phyloP scores from a whole-genome alignment of 1,140 invertebrate genomes.

The Phymastichus coffea region DNA sequence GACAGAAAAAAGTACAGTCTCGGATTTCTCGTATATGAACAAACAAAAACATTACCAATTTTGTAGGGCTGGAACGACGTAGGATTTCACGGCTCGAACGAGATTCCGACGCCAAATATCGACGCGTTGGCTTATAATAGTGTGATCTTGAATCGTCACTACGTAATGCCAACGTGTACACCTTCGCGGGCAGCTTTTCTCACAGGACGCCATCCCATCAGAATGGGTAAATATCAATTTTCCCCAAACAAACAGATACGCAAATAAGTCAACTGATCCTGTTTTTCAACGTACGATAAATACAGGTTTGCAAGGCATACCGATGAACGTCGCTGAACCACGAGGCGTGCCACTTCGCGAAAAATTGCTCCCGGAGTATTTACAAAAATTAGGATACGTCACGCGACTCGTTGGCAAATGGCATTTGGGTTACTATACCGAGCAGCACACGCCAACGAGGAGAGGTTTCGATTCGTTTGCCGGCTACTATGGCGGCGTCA shows the following conservation, averaged over 20 bases:
- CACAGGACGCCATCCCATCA: conserved; percentile 68
- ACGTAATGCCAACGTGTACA: conserved; percentile 63
- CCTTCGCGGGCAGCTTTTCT: conserved; percentile 67
- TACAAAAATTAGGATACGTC: conserved; percentile 57
- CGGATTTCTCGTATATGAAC: no score
- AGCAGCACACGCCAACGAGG: conserved; percentile 49
- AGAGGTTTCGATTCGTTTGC: conserved; percentile 57
- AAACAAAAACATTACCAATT: no score
- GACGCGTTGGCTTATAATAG: conserved; percentile 65
- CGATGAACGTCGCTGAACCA: conserved; percentile 40
- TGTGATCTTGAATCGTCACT: conserved; percentile 65
- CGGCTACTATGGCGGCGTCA: conserved; percentile 54
- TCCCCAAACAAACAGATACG: not conserved
- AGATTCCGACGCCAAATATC: conserved; percentile 68
- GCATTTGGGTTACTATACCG: conserved; percentile 55
- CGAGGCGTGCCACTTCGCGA: conserved; percentile 54
- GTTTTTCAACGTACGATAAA: no score
- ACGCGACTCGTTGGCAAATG: conserved; percentile 61
- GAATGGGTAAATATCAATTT: conserved; percentile 54
- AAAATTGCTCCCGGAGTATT: conserved; percentile 57
- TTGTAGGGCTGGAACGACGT: conserved; percentile 75
- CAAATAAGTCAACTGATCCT: no score
- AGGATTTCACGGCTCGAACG: conserved; percentile 68
- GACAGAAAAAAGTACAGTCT: no score
- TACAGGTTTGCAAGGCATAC: conserved; percentile 11